Evolutionary conservation across 2,113 vertebrate genomes (phyloP).

Genomic region (Malurus alboscapulatus): DNA sequence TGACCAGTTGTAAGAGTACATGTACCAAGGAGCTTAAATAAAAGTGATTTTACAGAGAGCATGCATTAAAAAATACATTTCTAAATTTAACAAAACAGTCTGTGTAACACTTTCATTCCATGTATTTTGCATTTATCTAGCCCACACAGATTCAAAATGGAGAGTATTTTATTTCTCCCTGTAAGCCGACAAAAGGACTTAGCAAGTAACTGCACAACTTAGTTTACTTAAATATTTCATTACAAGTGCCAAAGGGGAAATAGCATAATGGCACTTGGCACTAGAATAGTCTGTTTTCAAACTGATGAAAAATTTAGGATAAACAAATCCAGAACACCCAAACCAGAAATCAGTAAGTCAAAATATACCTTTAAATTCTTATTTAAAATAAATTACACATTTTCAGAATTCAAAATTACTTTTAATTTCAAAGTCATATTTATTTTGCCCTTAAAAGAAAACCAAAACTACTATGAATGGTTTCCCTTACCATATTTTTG

Average conservation of each 20-base stretch:
- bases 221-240: not conserved
- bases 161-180: conserved; percentile 3
- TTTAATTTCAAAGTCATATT: not conserved
- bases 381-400: not conserved
- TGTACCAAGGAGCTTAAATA: not conserved
- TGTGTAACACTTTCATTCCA: not conserved
- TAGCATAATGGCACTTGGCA: not conserved
- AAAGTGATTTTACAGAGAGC: not conserved
- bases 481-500: not conserved
- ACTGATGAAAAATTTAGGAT: not conserved
- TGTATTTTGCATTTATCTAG: not conserved
- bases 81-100: not conserved
- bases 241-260: not conserved
- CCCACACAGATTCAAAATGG: not conserved
- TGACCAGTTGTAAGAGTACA: not conserved
- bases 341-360: not conserved
- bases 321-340: not conserved
- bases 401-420: not conserved
- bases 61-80: not conserved
- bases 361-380: not conserved
- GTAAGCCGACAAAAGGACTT: not conserved
- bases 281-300: not conserved
- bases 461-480: not conserved
- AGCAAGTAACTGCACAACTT: not conserved
- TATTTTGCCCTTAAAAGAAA: not conserved